phyloP scores from a whole-genome alignment of 1,140 invertebrate species.

The Grapholita molesta region DNA sequence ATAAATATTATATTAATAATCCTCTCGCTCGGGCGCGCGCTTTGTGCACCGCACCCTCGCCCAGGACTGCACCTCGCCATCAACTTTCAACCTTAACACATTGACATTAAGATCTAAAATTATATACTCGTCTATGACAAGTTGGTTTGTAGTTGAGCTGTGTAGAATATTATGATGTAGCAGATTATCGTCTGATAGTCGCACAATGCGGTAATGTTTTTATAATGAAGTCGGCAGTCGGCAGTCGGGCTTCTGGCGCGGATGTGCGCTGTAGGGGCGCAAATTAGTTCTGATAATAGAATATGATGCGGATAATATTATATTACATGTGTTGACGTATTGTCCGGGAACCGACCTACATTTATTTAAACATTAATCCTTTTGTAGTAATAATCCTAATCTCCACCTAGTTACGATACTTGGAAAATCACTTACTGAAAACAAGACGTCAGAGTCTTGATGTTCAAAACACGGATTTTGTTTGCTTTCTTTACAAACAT shows the following conservation, averaged over 20 bases:
- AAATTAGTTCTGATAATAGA: neutral
- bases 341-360: too few species aligned
- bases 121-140: neutral
- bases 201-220: neutral
- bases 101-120: neutral
- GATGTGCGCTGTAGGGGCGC: neutral
- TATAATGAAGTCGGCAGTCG: neutral
- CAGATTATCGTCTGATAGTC: neutral
- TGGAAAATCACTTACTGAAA: too few species aligned
- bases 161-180: neutral
- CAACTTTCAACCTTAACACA: neutral
- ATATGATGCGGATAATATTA: neutral
- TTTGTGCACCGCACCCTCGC: neutral
- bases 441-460: too few species aligned
- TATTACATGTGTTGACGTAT: too few species aligned
- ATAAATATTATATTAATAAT: slow-evolving; percentile 17
- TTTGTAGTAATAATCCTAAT: too few species aligned
- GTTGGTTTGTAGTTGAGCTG: neutral
- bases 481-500: too few species aligned
- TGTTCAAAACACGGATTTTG: too few species aligned
- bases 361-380: too few species aligned
- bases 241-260: neutral
- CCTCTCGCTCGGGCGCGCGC: neutral
- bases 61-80: neutral
- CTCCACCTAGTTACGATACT: too few species aligned